Percentiles rank a stretch among this genome's conserved stretches.
Conservation (phyloP, 2,113 vertebrate species). For the Ciconia boyciana region DNA sequence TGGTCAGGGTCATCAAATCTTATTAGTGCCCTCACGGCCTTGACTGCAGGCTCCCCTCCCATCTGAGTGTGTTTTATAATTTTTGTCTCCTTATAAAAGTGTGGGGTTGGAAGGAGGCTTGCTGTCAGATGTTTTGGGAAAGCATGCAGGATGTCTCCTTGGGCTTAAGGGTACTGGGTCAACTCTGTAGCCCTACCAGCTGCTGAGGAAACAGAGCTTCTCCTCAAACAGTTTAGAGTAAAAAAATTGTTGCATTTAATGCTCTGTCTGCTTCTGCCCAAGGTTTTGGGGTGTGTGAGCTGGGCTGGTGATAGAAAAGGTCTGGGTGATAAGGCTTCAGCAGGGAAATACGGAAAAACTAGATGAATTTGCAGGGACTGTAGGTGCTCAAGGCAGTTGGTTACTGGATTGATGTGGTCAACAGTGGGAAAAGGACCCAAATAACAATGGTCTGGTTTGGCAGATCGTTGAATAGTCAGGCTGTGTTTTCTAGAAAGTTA, state of each 20-base stretch:
- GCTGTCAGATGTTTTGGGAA: accelerated
- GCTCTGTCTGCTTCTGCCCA: accelerated
- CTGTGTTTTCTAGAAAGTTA: neutral
- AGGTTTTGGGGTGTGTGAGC: neutral
- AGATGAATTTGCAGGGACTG: neutral
- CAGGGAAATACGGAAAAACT: accelerated
- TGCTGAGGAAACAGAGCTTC: neutral
- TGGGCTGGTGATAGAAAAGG: neutral
- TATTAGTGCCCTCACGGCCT: neutral
- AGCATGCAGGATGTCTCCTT: accelerated
- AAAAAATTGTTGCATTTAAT: accelerated
- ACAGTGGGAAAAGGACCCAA: neutral
- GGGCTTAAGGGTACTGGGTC: accelerated
- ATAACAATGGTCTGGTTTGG: neutral
- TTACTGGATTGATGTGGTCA: neutral
- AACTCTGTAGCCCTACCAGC: accelerated
- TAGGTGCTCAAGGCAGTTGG: neutral
- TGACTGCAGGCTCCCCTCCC: neutral
- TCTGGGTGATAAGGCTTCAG: neutral
- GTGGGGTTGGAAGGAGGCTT: accelerated
- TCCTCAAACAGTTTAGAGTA: neutral
- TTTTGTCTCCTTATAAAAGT: neutral
- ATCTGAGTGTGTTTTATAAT: too few relatives aligned
- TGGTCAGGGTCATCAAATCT: neutral
- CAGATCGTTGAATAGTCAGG: neutral